These are phyloP conservation scores for Amyelois transitella DNA, from an alignment of 1,140 invertebrate genomes.

Conservation along the genomic window DNA sequence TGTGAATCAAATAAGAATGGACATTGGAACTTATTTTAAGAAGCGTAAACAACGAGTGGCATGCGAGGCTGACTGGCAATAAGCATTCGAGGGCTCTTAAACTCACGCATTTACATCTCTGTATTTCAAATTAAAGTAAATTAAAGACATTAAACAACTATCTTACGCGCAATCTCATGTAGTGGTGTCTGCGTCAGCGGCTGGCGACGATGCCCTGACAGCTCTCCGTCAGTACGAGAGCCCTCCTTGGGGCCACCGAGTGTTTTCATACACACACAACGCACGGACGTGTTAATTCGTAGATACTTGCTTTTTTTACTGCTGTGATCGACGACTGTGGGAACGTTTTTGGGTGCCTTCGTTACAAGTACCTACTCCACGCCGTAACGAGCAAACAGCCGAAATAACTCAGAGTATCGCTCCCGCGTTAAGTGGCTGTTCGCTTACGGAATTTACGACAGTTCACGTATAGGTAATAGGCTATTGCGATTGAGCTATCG, in stretches of 20 bases:
- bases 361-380: conserved; percentile 61
- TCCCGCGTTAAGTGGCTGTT: conserved; percentile 57
- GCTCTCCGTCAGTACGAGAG: conserved; percentile 63
- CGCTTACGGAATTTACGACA: conserved; percentile 54
- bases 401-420: conserved; percentile 56
- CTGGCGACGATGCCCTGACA: conserved; percentile 32
- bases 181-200: conserved; percentile 33
- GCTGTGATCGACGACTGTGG: conserved; percentile 69
- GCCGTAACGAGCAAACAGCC: conserved; percentile 62
- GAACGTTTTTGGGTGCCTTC: conserved; percentile 66
- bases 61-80: conserved; percentile 33
- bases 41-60: conserved; percentile 26
- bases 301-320: conserved; percentile 68
- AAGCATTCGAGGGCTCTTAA: conserved; percentile 37
- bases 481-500: conserved; percentile 39
- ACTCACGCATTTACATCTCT: conserved; percentile 19
- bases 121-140: conserved; percentile 66
- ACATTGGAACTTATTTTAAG: conserved; percentile 9
- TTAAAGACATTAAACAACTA: conserved; percentile 61
- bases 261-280: conserved; percentile 70
- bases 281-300: conserved; percentile 71
- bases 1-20: conserved; percentile 2
- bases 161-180: conserved; percentile 43
- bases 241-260: conserved; percentile 52
- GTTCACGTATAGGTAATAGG: conserved; percentile 42